Base-by-base conservation (phyloP, 2,888 invertebrate genomes). In the Epinotia demarniana region DNA sequence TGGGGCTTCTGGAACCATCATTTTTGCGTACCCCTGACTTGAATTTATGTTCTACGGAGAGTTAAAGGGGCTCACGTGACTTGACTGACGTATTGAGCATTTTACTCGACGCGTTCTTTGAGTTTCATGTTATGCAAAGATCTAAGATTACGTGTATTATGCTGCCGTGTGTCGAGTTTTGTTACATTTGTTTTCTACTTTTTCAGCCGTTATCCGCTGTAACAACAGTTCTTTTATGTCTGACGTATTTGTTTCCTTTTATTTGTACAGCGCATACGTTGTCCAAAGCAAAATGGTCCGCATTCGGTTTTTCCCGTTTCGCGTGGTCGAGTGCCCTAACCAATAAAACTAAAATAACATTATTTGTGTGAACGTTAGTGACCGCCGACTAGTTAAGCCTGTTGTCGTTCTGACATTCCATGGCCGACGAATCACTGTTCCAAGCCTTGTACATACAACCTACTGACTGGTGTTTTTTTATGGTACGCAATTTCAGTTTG, bases 21-120 rank as follows among this genome's bases (percentile, higher is more conserved):
- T 73, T 43, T 69, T 61, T 71, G 58, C 58, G 23, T 62, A 46
- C 9, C 58, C 70, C n/a, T 33, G 53, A 64, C 70, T 23, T 39
- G 58, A 75, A 75, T 71, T 70, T 66, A 60, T 53, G 58, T 60
- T 43, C 57, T 18, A 27, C 55, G 19, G 33, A 2, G 27, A 57
- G 27, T 57, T 49, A 49, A 70, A 39, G 9, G 39, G 49, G 53
- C 64, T 60, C 53, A 66, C 75, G 70, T 71, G 60, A 61, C 64
- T 71, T 66, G 60, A 64, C 58, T 71, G 64, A 49, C 63, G 33
- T 70, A 70, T 68, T 49, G 53, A 63, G 58, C 39, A 49, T 64
- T 71, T 69, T 62, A 61, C 43, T 64, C 53, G 60, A 57, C 68
- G 33, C 23, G 13, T 53, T 18, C 53, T 73, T 68, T 58, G 57